Evolutionary conservation across 2,888 invertebrate species (phyloP).

Genomic region (Nomada flava): DNA sequence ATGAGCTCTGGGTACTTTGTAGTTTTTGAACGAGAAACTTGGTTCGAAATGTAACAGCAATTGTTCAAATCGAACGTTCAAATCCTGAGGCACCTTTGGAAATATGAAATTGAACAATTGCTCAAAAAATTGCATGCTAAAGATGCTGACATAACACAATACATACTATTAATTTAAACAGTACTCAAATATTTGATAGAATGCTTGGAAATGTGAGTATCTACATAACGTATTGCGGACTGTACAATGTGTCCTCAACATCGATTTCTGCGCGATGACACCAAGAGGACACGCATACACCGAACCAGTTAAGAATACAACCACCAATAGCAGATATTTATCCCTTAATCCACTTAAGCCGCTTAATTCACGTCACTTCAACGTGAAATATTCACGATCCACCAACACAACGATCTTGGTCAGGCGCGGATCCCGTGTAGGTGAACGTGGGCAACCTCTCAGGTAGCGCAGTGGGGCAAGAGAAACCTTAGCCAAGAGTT

Average conservation of each 20-base stretch:
- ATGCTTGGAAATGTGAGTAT: neutral
- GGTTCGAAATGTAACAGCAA: too few species aligned
- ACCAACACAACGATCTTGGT: conserved; percentile 1
- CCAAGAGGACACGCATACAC: conserved; percentile 34
- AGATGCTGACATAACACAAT: too few species aligned
- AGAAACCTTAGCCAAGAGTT: conserved; percentile 81
- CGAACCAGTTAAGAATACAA: conserved; percentile 61
- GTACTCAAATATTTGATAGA: too few species aligned
- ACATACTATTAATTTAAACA: too few species aligned
- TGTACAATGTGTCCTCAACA: conserved; percentile 18
- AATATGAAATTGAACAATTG: too few species aligned
- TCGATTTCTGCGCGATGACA: conserved; percentile 43
- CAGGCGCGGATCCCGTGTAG: conserved; percentile 13
- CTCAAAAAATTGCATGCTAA: too few species aligned
- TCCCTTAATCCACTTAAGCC: conserved; percentile 81
- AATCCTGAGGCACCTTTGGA: too few species aligned
- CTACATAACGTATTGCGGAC: neutral
- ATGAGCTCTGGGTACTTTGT: too few species aligned
- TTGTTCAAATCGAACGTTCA: too few species aligned
- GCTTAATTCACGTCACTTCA: conserved; percentile 81
- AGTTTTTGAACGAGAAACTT: too few species aligned
- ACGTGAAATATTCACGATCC: conserved; percentile 83
- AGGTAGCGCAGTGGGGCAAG: conserved; percentile 53
- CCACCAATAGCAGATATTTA: conserved; percentile 63
- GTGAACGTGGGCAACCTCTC: conserved; percentile 42